Percentiles rank a stretch among this genome's conserved stretches.
Evolutionary conservation across 2,797 vertebrate species (phyloP).

Genomic region (Cryptoblepharus egeriae): DNA sequence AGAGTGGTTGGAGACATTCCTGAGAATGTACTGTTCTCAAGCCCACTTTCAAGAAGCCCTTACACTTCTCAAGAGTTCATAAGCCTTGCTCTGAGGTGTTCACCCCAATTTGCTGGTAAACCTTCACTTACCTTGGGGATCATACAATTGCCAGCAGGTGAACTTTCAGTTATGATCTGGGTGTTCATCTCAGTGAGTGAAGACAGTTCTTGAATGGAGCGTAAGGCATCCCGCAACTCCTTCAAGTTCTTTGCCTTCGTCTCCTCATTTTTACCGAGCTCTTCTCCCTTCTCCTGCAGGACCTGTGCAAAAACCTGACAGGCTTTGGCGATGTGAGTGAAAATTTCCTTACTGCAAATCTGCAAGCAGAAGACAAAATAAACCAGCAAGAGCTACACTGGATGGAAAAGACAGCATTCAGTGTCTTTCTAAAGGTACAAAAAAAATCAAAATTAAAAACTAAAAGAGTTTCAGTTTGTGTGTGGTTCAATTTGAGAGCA

Average conservation of each 20-base stretch:
- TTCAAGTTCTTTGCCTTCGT: neutral
- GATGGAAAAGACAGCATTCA: no score
- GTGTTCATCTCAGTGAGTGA: neutral
- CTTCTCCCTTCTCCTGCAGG: neutral
- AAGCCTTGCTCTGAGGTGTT: no score
- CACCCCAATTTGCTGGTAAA: neutral
- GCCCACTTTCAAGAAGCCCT: no score
- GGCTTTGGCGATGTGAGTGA: neutral
- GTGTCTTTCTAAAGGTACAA: no score
- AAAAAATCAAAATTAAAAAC: no score
- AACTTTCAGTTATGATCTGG: neutral
- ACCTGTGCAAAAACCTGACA: neutral
- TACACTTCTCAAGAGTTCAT: no score
- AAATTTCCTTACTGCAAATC: neutral
- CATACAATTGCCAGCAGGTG: neutral
- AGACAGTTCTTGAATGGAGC: neutral
- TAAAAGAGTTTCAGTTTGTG: no score
- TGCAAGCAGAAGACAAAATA: neutral
- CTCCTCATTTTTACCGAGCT: neutral
- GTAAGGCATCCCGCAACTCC: neutral
- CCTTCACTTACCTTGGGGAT: conserved; percentile 2
- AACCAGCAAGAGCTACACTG: no score
- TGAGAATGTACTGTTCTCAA: no score
- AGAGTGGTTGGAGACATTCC: no score
- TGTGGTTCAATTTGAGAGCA: no score